Evolutionary conservation across 2,797 vertebrate species (phyloP), one percentile per base, ranked within the genome.

Genomic region (Chelidonichthys spinosus): DNA sequence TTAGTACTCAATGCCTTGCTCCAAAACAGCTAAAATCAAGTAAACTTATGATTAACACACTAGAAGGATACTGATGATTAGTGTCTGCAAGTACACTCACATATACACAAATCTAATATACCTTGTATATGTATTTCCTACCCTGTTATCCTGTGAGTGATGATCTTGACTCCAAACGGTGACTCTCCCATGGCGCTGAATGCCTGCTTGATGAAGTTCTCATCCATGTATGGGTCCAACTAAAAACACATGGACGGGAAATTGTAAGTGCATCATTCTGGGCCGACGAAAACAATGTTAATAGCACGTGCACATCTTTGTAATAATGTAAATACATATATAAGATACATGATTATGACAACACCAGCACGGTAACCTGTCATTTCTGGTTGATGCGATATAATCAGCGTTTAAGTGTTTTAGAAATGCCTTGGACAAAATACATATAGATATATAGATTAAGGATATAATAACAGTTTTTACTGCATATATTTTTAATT

Each of bases 191-290:
- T 96, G 6, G 92, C 93, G 44, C 90, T 95, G 49, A 96, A 96
- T 13, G 95, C 95, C 87, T 95, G 94, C 78, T 95, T 96, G 72
- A 96, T 93, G 85, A 96, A 96, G 84, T 85, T 94, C 74, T 96
- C 95, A 59, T 95, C 94, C 95, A 96, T 96, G 89, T 96, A 96
- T 40, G 94, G 95, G 92, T 96, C 95, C 89, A 96, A 77, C 95
- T 91, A 80, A 64, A 78, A 46, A 81, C 4, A 76, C 39, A 59
- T 0, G 1, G 4, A 78, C 25, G 49, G 53, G 3, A 55, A 0
- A 53, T n/a, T 5, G 7, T 0, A 58, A 2, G 6, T 1, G 18
- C 0, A 13, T 6, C 2, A 25, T 25, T 25, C 25, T 25, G 25
- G 25, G 25, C n/a, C n/a, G n/a, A n/a, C 25, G 25, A 25, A 25